Base-by-base conservation (phyloP, 2,113 vertebrate genomes). In the Empidonax alnorum region DNA sequence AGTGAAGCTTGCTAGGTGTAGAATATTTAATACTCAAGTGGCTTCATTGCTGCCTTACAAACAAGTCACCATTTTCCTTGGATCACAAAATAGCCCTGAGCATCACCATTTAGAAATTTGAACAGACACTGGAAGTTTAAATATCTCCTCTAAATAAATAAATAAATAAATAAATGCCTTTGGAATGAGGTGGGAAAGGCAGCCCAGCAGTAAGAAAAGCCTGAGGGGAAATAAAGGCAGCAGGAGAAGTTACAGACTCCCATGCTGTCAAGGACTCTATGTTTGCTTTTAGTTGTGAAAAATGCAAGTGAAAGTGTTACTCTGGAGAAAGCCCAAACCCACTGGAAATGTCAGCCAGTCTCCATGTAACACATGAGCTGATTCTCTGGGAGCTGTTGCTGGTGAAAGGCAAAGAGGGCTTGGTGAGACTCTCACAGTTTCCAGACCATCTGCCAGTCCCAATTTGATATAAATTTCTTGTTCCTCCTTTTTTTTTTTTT, bases 261-360 rank as follows among this genome's bases (percentile, higher is more conserved):
- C 1, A 4, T 52, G 72, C 68, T 93, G 68, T 42, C 79, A 82
- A 46, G 80, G 79, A 46, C 75, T 79, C 39, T 50, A 66, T 52
- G 82, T 74, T 69, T 75, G 82, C 71, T 90, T 76, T 94, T 56
- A 65, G 74, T 12, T 84, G 91, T 91, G 94, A 92, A 67, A 92
- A 94, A 87, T 42, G 39, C 2, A 41, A 71, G 75, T 25, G 63
- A 7, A 84, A 81, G 56, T 41, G 56, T 76, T 46, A 25, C 33
- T 30, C 1, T 39, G 61, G 73, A 35, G 69, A 20, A 68, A 90
- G 66, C n/a, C 89, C 55, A 56, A 80, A 30, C 61, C 84, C 37
- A 5, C 12, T 12, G 82, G 92, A 83, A 74, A 87, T 42, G 77
- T 67, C 96, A 90, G 53, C 39, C 46, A 39, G 65, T 9, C 83